Conservation (phyloP, 2,113 vertebrate genomes). For the Glaucomys volans region DNA sequence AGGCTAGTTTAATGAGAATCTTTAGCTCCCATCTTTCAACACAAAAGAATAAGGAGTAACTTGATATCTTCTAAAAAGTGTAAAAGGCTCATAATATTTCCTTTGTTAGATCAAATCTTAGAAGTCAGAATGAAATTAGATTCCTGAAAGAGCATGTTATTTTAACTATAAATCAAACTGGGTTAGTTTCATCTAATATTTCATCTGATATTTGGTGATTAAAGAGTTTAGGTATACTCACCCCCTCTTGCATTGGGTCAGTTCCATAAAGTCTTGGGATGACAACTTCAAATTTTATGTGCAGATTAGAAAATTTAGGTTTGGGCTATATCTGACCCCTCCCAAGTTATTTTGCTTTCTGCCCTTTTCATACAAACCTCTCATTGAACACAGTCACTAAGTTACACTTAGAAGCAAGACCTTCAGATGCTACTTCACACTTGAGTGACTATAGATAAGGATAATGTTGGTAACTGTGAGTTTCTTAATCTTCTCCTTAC, state of each 20-base stretch:
- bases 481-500: background rate
- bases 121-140: conserved; percentile 23
- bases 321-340: background rate
- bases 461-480: background rate
- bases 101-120: conserved; percentile 29
- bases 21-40: conserved; percentile 15
- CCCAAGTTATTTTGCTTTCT: background rate
- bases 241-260: background rate
- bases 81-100: background rate
- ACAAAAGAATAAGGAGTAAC: conserved; percentile 23
- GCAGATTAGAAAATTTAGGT: background rate
- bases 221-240: background rate
- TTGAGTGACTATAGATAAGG: background rate
- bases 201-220: background rate
- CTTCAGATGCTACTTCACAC: background rate
- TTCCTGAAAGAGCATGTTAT: background rate
- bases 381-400: background rate
- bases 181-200: background rate
- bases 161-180: conserved; percentile 26
- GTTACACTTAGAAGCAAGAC: background rate
- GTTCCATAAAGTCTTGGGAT: background rate
- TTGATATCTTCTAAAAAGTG: background rate
- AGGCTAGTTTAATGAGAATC: background rate
- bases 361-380: background rate
- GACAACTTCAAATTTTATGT: background rate